Conservation (phyloP, 2,888 invertebrate species). For the Athrips mouffetella region DNA sequence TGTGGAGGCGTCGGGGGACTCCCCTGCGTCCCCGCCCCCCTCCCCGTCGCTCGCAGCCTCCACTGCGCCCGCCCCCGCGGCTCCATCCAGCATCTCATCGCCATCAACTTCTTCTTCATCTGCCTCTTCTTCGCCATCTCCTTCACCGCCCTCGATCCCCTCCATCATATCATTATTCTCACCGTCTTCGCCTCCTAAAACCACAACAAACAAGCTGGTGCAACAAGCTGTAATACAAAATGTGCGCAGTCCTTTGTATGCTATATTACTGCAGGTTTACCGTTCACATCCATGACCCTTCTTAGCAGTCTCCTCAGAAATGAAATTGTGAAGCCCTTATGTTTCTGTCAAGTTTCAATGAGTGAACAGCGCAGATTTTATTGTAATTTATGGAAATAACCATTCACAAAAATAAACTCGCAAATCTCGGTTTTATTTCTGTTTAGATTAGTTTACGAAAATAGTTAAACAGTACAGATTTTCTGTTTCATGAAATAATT, state of each 20-base stretch:
- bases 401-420: conserved; percentile 7
- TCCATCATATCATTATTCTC: not conserved
- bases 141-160: conserved; percentile 15
- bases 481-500: not conserved
- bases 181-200: not conserved
- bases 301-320: conserved; percentile 34
- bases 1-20: conserved; percentile 18
- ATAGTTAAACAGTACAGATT: not conserved
- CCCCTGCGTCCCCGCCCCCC: conserved; percentile 5
- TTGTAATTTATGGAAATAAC: not conserved
- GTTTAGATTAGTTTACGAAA: conserved; percentile 33
- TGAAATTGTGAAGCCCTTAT: conserved; percentile 35
- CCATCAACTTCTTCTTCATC: not conserved
- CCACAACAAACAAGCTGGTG: not conserved
- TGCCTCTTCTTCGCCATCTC: not conserved
- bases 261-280: conserved; percentile 29
- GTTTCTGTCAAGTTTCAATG: not conserved
- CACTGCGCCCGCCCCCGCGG: conserved; percentile 11
- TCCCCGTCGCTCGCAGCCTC: not conserved
- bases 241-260: conserved; percentile 1
- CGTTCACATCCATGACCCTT: conserved; percentile 45
- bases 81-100: not conserved
- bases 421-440: conserved; percentile 11
- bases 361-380: not conserved
- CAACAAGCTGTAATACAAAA: not conserved